Evolutionary conservation across 2,888 invertebrate genomes (phyloP), one percentile per base, ranked within the genome.

Genomic region (Actias luna): DNA sequence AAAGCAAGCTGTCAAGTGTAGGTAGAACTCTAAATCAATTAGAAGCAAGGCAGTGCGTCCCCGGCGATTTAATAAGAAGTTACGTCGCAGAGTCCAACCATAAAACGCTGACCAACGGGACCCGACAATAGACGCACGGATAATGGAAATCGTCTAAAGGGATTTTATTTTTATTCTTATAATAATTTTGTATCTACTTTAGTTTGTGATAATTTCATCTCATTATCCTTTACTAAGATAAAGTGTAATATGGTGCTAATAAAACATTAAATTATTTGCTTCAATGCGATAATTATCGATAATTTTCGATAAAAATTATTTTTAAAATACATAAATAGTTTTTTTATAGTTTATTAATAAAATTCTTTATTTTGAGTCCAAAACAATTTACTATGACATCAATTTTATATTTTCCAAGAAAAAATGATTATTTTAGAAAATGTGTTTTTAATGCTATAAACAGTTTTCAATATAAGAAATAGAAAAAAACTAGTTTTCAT

Each of bases 101-200:
- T 89, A 90, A 90, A 91, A 86, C 75, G 85, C 83, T 89, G 89
- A 86, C 88, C 89, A 86, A 78, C 69, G 80, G 76, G 74, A 77
- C 74, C 83, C 81, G 79, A 87, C 87, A 88, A 88, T 84, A 84
- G 85, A 83, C 82, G 79, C 73, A 78, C 78, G 85, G 87, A 89
- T 91, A 90, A 90, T 89, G 87, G 89, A 87, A 89, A 88, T 89
- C 85, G 87, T 89, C 88, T 87, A 80, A 86, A 85, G 84, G 85
- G 85, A 81, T 87, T 88, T 88, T 85, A 81, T 87, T 88, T 88
- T 85, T 87, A 29, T 88, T 87, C 87, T 89, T 89, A 88, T 87
- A 85, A 87, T 84, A 82, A 74, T 78, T 78, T 71, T 73, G 78
- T 80, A 83, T 79, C 84, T 84, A 84, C 81, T 85, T 77, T 77